Conservation (phyloP, 2,113 vertebrate genomes). For the Microtus montanus region DNA sequence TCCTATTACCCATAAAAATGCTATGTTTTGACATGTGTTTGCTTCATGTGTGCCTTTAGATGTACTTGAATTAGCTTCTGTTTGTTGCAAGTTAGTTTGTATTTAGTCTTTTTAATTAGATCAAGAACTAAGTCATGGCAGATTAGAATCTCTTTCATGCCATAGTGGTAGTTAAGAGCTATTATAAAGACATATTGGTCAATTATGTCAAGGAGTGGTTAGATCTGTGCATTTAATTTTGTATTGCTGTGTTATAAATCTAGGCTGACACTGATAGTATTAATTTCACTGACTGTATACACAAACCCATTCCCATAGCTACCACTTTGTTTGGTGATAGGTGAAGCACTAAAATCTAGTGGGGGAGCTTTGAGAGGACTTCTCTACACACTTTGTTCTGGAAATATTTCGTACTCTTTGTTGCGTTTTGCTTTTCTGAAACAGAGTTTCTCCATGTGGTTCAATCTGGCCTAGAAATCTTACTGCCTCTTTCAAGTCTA, state of each 20-base stretch:
- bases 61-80: conserved; percentile 54
- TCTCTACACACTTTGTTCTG: not conserved
- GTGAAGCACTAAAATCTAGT: not conserved
- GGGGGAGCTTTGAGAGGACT: not conserved
- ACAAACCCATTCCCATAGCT: not conserved
- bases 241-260: not conserved
- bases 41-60: conserved; percentile 38
- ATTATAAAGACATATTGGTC: conserved; percentile 10
- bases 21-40: conserved; percentile 62
- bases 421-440: not conserved
- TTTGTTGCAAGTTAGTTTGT: not conserved
- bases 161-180: not conserved
- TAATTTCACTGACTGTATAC: not conserved
- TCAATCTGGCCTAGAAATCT: not conserved
- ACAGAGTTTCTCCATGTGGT: not conserved
- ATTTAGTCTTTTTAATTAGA: conserved; percentile 60
- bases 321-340: not conserved
- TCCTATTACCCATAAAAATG: conserved; percentile 27
- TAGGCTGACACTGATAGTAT: not conserved
- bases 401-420: not conserved
- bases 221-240: not conserved
- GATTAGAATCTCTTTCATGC: conserved; percentile 40
- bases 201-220: not conserved
- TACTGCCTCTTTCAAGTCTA: not conserved
- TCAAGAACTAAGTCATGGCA: conserved; percentile 38